Evolutionary conservation across 2,888 invertebrate species (phyloP).

Genomic region (Conops quadrifasciatus): DNA sequence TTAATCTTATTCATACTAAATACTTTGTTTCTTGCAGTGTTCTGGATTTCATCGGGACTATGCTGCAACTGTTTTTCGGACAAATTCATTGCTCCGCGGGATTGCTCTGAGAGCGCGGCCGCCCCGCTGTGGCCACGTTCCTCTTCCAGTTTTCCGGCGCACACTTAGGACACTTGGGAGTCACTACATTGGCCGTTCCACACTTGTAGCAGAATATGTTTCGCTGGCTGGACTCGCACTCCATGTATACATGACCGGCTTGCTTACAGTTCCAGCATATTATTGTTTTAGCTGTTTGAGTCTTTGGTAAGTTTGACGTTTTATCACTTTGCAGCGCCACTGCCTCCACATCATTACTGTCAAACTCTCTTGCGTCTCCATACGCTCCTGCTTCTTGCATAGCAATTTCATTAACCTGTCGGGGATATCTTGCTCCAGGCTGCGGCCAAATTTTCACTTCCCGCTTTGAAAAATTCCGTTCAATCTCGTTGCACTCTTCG

Average conservation of each 20-base stretch:
- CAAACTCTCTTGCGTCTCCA: background rate
- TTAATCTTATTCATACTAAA: too few species aligned
- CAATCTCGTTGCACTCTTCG: conserved; percentile 7
- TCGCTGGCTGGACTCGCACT: background rate
- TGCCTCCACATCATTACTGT: background rate
- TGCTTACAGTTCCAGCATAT: background rate
- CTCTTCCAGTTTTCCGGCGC: background rate
- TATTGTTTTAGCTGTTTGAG: background rate
- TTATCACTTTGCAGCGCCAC: background rate
- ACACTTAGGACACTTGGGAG: background rate
- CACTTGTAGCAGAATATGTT: background rate
- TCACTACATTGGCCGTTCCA: background rate
- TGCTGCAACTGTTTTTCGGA: too few species aligned
- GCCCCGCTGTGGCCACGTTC: background rate
- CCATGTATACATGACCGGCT: background rate
- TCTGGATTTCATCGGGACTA: too few species aligned
- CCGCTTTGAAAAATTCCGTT: background rate
- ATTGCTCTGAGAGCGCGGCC: background rate
- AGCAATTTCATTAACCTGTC: background rate
- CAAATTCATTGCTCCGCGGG: background rate
- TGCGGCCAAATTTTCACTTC: background rate
- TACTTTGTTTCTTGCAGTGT: too few species aligned
- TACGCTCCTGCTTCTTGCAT: background rate
- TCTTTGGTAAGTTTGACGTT: background rate
- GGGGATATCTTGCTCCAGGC: background rate